phyloP scores from a whole-genome alignment of 2,888 invertebrate genomes.

The Sarcophaga caerulescens region DNA sequence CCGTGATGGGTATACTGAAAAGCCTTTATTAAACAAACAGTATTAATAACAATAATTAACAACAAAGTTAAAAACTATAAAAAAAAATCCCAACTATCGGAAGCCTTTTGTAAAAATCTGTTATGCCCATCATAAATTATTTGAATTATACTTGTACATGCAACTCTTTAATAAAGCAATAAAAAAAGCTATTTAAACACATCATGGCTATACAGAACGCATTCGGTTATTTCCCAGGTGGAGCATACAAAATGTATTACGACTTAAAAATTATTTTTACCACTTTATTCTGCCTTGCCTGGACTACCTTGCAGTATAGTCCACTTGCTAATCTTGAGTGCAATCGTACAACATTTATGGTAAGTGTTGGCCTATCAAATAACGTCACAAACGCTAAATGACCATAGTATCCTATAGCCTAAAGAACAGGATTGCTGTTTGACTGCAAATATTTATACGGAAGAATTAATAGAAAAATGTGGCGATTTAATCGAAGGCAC shows the following conservation, averaged over 20 bases:
- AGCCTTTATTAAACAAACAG: too few relatives aligned
- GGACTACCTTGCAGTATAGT: too few relatives aligned
- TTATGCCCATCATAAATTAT: too few relatives aligned
- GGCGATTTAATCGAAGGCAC: background rate
- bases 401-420: background rate
- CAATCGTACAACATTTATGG: background rate
- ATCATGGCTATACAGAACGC: background rate
- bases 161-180: too few relatives aligned
- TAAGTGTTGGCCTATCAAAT: background rate
- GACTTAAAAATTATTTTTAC: background rate
- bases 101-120: too few relatives aligned
- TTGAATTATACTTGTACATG: too few relatives aligned
- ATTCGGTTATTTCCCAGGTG: background rate
- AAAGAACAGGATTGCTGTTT: background rate
- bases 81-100: too few relatives aligned
- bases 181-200: background rate
- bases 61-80: too few relatives aligned
- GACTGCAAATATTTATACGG: background rate
- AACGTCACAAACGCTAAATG: background rate
- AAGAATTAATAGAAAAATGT: background rate
- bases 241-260: background rate
- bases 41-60: too few relatives aligned
- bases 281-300: too few relatives aligned
- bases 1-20: too few relatives aligned
- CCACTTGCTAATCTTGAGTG: too few relatives aligned